Evolutionary conservation across 2,113 vertebrate species (phyloP), one percentile per base, ranked within the genome.

Genomic region (Nothocercus julius): DNA sequence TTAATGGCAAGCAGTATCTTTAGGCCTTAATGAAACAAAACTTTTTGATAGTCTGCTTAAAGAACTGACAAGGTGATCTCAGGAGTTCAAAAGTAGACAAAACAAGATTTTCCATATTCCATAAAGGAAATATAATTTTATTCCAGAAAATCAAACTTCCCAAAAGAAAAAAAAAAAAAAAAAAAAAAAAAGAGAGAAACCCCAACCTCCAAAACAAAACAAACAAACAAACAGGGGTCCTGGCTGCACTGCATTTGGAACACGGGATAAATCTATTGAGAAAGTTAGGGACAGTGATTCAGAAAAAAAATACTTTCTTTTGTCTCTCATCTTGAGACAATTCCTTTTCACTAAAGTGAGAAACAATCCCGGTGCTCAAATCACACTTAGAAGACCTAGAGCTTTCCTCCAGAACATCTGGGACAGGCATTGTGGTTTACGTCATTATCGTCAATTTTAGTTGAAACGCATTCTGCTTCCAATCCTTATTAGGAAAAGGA

Each of bases 381-480:
- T 9, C 4, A 14, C 25, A 67, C 61, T 67, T 75, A 49, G 93
- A 83, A 68, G n/a, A 81, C 13, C 68, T 21, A 9, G 59, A 53
- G 28, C 10, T 90, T 83, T 72, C 20, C 61, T 86, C 51, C 56
- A 78, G 72, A 84, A 79, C 64, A 69, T 77, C 58, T 85, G 82
- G 70, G 30, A 74, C 17, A 69, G 30, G 49, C 0, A 0, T 1
- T 2, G 44, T 67, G 27, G 19, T 72, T 90, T 84, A 84, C 0
- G 0, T 56, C 2, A 78, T 72, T 73, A 53, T 75, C 36, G 7
- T 22, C 61, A 79, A 1, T 51, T 91, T 78, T 53, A 81, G 30
- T 13, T 36, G 40, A 92, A 87, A 70, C 0, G 0, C 16, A 36
- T 68, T 85, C 82, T 87, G 13, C 11, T 91, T 88, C 51, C 49